Conservation (phyloP, 2,888 invertebrate genomes). For the Sycophila texana region DNA sequence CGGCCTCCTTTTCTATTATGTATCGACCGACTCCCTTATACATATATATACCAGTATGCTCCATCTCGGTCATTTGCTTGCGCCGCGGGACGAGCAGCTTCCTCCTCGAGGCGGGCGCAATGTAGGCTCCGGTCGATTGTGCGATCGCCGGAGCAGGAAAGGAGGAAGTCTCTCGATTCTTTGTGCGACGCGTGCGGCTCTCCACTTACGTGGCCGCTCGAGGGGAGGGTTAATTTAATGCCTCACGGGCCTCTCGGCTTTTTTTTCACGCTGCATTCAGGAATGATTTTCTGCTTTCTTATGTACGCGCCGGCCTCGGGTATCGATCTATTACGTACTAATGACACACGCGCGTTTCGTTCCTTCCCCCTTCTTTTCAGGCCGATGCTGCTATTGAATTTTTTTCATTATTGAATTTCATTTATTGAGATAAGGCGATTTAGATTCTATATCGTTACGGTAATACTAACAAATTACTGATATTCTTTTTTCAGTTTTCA, state of each 20-base stretch:
- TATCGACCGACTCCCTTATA: neutral
- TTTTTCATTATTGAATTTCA: neutral
- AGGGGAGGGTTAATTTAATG: conserved; percentile 39
- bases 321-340: conserved; percentile 38
- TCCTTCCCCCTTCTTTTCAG: neutral
- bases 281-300: conserved; percentile 41
- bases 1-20: no score
- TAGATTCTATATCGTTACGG: neutral
- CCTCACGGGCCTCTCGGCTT: conserved; percentile 10
- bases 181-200: conserved; percentile 9
- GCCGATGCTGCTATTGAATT: neutral
- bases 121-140: neutral
- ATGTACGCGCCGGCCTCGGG: neutral
- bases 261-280: neutral
- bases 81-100: neutral
- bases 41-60: no score
- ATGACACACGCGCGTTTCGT: conserved; percentile 26
- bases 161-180: conserved; percentile 35
- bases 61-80: conserved; percentile 24
- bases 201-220: neutral
- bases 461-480: neutral
- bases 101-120: neutral
- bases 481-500: neutral
- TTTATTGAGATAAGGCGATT: neutral
- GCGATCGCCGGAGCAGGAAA: neutral